phyloP scores from a whole-genome alignment of 1,140 invertebrate genomes.

The Drosophila elegans region DNA sequence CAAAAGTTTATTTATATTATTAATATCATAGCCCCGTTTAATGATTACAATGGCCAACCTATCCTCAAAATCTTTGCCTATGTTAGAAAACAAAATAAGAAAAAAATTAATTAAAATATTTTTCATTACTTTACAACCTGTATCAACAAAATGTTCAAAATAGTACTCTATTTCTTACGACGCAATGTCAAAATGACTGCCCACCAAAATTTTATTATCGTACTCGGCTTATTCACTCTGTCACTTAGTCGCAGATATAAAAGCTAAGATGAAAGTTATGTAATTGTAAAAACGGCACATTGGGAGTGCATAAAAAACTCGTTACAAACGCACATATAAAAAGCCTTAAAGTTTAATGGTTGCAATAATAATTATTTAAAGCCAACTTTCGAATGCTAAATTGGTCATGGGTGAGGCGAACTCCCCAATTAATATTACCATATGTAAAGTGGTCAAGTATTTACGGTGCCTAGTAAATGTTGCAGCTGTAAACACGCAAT shows the following conservation, averaged over 20 bases:
- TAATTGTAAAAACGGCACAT: conserved; percentile 10
- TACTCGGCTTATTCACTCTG: conserved; percentile 42
- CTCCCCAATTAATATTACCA: not conserved
- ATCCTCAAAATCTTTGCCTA: too few relatives aligned
- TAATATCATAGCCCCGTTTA: too few relatives aligned
- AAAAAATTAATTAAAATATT: not conserved
- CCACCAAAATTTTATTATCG: conserved; percentile 1
- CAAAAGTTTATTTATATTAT: too few relatives aligned
- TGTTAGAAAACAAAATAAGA: too few relatives aligned
- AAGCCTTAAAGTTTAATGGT: conserved; percentile 2
- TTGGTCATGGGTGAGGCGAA: conserved; percentile 1
- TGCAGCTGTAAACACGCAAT: conserved; percentile 2
- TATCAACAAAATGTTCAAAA: not conserved
- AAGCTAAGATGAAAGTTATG: conserved; percentile 11
- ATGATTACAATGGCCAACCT: too few relatives aligned
- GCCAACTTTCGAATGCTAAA: conserved; percentile 13
- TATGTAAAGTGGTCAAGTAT: conserved; percentile 8
- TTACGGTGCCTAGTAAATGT: conserved; percentile 13
- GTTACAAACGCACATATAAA: conserved; percentile 8
- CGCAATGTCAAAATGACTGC: not conserved
- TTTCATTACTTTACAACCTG: too few relatives aligned
- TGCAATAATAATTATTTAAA: conserved; percentile 15
- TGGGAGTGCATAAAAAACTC: conserved; percentile 14
- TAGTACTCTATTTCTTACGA: not conserved
- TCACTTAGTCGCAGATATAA: conserved; percentile 44